A percentile compares a stretch with the other conserved stretches of the same genome.
Evolutionary conservation across 2,113 vertebrate genomes (phyloP).

Genomic region (Percopsis transmontana): DNA sequence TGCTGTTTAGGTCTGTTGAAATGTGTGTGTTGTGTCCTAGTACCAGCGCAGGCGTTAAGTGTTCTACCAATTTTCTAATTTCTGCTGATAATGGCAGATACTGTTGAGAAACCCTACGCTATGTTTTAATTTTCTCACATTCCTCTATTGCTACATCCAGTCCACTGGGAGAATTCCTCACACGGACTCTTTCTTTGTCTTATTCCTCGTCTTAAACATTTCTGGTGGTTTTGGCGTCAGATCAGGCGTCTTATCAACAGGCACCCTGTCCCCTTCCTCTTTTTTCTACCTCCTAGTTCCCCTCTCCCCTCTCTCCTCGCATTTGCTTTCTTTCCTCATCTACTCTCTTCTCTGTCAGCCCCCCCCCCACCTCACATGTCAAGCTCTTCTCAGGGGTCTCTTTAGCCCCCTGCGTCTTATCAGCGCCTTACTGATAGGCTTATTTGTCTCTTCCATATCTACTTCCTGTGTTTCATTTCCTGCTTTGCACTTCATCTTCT

Average conservation of each 20-base stretch:
- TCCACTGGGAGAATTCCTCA: neutral
- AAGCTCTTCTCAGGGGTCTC: conserved; percentile 11
- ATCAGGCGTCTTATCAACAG: conserved; percentile 71
- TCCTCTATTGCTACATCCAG: conserved; percentile 5
- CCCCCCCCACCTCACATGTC: neutral
- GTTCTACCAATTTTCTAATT: neutral
- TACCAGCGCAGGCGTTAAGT: too few species aligned
- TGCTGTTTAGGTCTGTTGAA: too few species aligned
- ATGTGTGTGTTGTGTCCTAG: too few species aligned
- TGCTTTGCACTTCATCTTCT: neutral
- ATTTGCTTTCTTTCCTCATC: conserved; percentile 3
- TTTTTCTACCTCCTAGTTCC: conserved; percentile 21
- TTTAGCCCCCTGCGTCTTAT: conserved; percentile 7
- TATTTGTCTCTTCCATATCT: neutral
- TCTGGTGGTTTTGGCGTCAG: conserved; percentile 45
- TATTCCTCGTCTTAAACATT: conserved; percentile 36
- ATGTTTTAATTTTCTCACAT: neutral
- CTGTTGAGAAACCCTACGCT: neutral
- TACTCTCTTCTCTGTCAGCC: neutral
- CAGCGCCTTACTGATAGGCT: neutral
- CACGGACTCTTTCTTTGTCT: conserved; percentile 21
- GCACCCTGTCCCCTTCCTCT: conserved; percentile 53
- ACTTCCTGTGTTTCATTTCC: neutral
- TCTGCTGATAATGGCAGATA: neutral
- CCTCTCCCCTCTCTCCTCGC: neutral